Evolutionary conservation across 2,888 invertebrate species (phyloP).

Genomic region (Lithophane socia): DNA sequence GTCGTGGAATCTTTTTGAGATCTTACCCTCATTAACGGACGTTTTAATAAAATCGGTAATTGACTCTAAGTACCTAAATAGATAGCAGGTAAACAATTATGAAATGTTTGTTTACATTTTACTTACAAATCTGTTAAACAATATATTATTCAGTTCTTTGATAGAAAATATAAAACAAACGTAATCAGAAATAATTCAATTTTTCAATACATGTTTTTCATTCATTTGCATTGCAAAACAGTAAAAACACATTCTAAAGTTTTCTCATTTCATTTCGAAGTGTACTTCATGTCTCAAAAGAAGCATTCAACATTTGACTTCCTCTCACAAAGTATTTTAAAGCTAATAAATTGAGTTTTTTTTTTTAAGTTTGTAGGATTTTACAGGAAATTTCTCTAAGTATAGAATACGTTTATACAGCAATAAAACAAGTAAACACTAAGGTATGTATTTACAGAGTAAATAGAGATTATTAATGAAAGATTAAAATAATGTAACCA

Average conservation of each 20-base stretch:
- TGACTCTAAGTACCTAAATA: neutral
- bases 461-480: slow-evolving; percentile 22
- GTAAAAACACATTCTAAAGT: slow-evolving; percentile 25
- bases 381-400: slow-evolving; percentile 9
- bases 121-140: neutral
- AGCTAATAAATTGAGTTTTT: no score
- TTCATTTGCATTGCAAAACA: slow-evolving; percentile 18
- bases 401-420: neutral
- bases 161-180: slow-evolving; percentile 1
- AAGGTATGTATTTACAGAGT: slow-evolving; percentile 5
- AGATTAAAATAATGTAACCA: slow-evolving; percentile 34
- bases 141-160: slow-evolving; percentile 20
- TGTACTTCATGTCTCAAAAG: slow-evolving; percentile 29
- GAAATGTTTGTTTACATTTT: neutral
- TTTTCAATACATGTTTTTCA: slow-evolving; percentile 14
- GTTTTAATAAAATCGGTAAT: slow-evolving; percentile 8
- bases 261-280: slow-evolving; percentile 32
- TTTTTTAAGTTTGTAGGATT: neutral
- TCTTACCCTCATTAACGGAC: slow-evolving; percentile 53
- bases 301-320: slow-evolving; percentile 41
- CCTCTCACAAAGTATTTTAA: no score
- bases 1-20: slow-evolving; percentile 70
- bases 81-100: neutral
- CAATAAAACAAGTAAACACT: neutral
- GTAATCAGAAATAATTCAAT: neutral